Conservation (phyloP, 2,113 vertebrate genomes). For the Sphyrna mokarran region DNA sequence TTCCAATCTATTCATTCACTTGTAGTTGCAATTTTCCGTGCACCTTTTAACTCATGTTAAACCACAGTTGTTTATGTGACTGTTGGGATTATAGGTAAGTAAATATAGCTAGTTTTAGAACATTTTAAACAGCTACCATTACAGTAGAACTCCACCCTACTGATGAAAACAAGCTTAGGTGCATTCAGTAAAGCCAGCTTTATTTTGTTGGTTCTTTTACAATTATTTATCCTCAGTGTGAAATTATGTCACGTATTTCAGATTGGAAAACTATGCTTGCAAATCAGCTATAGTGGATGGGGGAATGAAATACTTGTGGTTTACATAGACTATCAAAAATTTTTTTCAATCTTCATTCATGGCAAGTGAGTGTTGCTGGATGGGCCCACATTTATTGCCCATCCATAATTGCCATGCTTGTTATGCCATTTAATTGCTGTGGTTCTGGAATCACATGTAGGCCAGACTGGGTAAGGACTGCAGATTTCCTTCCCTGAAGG, state of each 20-base stretch:
- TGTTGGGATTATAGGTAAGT: not conserved
- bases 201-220: not conserved
- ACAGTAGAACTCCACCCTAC: not conserved
- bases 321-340: not conserved
- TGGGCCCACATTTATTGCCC: no score
- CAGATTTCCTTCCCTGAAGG: no score
- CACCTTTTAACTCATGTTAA: not conserved
- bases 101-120: not conserved
- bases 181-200: not conserved
- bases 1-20: not conserved
- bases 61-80: not conserved
- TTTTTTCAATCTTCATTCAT: no score
- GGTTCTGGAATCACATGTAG: no score
- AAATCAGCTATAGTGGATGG: not conserved
- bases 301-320: not conserved
- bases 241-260: not conserved
- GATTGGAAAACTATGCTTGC: not conserved
- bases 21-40: not conserved
- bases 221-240: not conserved
- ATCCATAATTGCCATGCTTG: no score
- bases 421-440: no score
- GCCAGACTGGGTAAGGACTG: no score
- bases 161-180: not conserved
- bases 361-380: no score
- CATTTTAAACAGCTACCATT: no score